Evolutionary conservation across 1,140 invertebrate species (phyloP).

Genomic region (Drosophila burlai): DNA sequence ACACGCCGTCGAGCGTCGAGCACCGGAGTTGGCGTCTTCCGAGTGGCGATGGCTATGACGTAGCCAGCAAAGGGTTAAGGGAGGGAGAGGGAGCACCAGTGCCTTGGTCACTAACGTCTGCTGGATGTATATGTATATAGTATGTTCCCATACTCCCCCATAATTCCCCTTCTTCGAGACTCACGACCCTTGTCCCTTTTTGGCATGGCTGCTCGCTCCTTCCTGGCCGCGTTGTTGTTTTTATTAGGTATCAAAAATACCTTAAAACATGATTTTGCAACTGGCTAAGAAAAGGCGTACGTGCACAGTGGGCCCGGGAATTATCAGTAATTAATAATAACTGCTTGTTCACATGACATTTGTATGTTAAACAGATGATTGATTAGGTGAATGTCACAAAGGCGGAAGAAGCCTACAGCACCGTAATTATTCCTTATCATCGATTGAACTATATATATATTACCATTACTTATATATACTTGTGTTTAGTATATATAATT

Average conservation of each 20-base stretch:
- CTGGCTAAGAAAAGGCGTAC: conserved; percentile 57
- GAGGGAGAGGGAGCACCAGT: conserved; percentile 19
- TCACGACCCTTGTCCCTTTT: conserved; percentile 53
- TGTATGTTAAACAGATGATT: conserved; percentile 37
- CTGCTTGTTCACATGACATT: conserved; percentile 39
- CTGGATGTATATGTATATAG: neutral
- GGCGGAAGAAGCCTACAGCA: conserved; percentile 17
- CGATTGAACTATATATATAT: neutral
- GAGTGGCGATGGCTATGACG: conserved; percentile 63
- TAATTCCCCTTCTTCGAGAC: conserved; percentile 15
- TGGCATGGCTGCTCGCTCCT: conserved; percentile 60
- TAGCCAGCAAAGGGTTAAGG: conserved; percentile 53
- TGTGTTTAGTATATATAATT: neutral
- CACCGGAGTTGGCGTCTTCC: conserved; percentile 52
- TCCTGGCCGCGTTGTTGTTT: conserved; percentile 72
- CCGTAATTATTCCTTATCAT: conserved; percentile 32
- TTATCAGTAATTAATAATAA: conserved; percentile 26
- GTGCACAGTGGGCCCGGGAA: conserved; percentile 55
- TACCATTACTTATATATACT: neutral
- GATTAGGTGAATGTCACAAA: conserved; percentile 30
- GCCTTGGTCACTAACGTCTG: conserved; percentile 34
- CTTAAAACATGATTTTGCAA: conserved; percentile 84
- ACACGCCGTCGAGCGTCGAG: conserved; percentile 66
- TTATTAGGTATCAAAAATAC: conserved; percentile 84
- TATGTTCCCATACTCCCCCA: conserved; percentile 23